These are phyloP conservation scores for Delichon dasypus DNA, from an alignment of 2,797 vertebrate genomes.

Conservation along the genomic window DNA sequence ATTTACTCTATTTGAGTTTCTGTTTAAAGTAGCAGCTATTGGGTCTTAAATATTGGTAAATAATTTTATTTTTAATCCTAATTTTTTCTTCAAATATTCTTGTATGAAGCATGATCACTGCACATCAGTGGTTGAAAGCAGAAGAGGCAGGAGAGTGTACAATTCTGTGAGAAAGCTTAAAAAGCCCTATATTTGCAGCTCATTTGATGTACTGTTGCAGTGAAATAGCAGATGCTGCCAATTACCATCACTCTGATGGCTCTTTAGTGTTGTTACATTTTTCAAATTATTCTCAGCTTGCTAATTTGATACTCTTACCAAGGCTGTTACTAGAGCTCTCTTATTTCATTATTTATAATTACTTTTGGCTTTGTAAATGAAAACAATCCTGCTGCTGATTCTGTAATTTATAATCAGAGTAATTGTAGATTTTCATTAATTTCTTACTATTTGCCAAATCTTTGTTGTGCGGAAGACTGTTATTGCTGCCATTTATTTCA, in stretches of 20 bases:
- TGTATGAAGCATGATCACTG: not conserved
- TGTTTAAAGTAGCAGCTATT: not conserved
- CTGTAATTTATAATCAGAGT: not conserved
- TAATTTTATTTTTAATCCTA: not conserved
- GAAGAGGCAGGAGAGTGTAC: not conserved
- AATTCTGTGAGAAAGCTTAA: not conserved
- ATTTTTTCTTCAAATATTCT: not conserved
- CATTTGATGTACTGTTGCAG: not conserved
- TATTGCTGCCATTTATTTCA: not conserved
- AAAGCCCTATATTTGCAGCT: not conserved
- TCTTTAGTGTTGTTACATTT: not conserved
- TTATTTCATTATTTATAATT: constrained; percentile 37
- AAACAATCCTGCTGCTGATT: constrained; percentile 7
- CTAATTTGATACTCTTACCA: constrained; percentile 27
- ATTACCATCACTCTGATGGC: not conserved
- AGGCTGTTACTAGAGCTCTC: not conserved
- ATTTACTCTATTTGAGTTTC: not conserved
- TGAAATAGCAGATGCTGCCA: constrained; percentile 18
- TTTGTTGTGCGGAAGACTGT: not conserved
- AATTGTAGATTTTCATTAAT: constrained; percentile 17
- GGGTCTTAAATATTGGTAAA: not conserved
- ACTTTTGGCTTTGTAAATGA: constrained; percentile 23
- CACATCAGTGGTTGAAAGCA: not conserved
- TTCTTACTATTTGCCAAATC: not conserved
- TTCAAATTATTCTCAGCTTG: not conserved